Evolutionary conservation across 2,113 vertebrate species (phyloP), one percentile per base, ranked within the genome.

Genomic region (Drymodes brunneopygia): DNA sequence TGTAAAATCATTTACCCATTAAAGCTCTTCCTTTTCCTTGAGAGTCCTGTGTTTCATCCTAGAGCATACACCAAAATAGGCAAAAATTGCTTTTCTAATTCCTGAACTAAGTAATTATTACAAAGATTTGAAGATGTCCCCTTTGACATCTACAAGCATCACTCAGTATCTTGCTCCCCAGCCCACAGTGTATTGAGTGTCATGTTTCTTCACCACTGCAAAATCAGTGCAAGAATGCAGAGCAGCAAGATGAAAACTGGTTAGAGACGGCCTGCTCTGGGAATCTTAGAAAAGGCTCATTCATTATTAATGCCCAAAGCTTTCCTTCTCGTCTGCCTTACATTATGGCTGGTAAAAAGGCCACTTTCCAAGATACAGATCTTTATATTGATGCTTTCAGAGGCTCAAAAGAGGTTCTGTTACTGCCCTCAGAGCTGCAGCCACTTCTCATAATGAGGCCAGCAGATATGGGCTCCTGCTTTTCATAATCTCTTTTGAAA

Each of bases 371-470:
- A 93, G 93, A 97, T 94, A 96, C 61, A 84, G 80, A 97, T 96
- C 95, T 97, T 94, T 96, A 94, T 96, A 95, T 93, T 56, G 86
- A 95, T 91, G 86, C 86, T 96, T 94, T 97, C 91, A 97, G 75
- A 87, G 70, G 44, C 91, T 96, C 62, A 77, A 31, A 92, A 92
- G 92, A 73, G 80, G 81, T 93, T 88, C 82, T 93, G 62, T 95
- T 93, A 88, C 90, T 75, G 81, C 69, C 92, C 81, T 88, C 61
- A 56, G 92, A 93, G 80, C 58, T 86, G 66, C 87, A 95, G 81
- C 53, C 28, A 7, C 71, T 86, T 95, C 75, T 86, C 71, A 69
- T 92, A 91, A 95, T 81, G 65, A 90, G 48, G 81, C 70, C 51
- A 58, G 80, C 47, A 88, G 44, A 92, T 83, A 73, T 0, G 7